A percentile compares a stretch with the other conserved stretches of the same genome.
These are phyloP conservation scores for Helicoverpa zea DNA, from an alignment of 1,140 invertebrate species.

Conservation along the genomic window DNA sequence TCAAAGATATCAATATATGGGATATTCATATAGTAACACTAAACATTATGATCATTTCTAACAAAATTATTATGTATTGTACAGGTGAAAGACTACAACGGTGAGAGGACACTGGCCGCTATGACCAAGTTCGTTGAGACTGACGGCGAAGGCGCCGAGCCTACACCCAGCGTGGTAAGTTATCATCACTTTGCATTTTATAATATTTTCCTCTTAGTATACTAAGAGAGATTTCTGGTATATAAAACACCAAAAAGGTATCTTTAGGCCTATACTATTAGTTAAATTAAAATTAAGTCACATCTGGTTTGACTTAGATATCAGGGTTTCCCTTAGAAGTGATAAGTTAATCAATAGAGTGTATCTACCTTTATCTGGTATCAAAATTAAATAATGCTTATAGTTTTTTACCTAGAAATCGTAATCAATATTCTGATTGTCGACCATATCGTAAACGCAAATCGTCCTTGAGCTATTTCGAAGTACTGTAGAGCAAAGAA, in stretches of 20 bases:
- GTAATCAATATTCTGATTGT: neutral
- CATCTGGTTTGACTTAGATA: neutral
- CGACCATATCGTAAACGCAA: neutral
- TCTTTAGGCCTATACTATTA: too few species aligned
- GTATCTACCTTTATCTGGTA: neutral
- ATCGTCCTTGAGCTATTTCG: neutral
- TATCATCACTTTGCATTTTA: neutral
- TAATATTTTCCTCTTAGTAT: too few species aligned
- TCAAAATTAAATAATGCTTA: neutral
- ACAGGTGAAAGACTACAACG: conserved; percentile 94
- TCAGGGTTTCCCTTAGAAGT: neutral
- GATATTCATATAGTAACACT: neutral
- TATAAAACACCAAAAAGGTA: too few species aligned
- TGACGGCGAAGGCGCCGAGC: conserved; percentile 90
- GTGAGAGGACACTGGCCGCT: conserved; percentile 97
- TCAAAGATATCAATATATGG: too few species aligned
- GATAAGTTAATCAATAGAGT: neutral
- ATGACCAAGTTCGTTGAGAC: conserved; percentile 97
- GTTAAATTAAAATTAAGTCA: too few species aligned
- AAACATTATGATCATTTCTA: neutral
- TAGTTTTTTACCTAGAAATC: neutral
- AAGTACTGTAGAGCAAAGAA: neutral
- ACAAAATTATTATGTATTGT: neutral
- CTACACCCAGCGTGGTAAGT: conserved; percentile 89
- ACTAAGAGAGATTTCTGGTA: too few species aligned